phyloP scores from a whole-genome alignment of 1,140 invertebrate species.

The Temnothorax longispinosus region DNA sequence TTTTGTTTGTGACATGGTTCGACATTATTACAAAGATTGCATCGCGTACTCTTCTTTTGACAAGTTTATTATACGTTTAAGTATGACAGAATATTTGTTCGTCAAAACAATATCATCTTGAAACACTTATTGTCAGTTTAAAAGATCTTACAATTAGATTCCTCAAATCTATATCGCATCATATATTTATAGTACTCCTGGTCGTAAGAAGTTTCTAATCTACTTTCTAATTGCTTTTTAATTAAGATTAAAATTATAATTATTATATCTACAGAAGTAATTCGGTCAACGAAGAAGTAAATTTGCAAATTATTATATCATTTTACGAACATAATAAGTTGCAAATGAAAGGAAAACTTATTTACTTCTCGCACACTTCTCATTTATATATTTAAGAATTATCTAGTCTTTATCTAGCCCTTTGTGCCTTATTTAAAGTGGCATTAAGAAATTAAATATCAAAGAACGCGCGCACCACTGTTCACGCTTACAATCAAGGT shows the following conservation, averaged over 20 bases:
- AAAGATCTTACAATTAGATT: neutral
- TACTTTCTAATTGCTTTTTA: neutral
- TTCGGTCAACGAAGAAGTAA: neutral
- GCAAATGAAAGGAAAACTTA: neutral
- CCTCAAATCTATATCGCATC: neutral
- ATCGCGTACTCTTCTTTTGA: neutral
- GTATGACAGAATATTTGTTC: neutral
- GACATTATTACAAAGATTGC: conserved; percentile 16
- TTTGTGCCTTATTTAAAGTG: neutral
- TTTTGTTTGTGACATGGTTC: neutral
- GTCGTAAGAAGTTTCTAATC: neutral
- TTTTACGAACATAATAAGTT: neutral
- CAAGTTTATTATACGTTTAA: conserved; percentile 19
- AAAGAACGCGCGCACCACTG: neutral
- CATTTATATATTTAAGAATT: neutral
- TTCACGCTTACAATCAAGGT: neutral
- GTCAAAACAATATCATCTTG: neutral
- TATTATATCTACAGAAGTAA: neutral
- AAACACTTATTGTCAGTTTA: neutral
- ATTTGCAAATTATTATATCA: neutral
- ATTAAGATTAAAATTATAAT: neutral
- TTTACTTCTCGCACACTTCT: neutral
- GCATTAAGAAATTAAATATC: neutral
- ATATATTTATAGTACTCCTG: neutral
- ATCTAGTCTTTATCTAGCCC: too few relatives aligned